phyloP scores from a whole-genome alignment of 2,113 vertebrate species.

The Chrysochloris asiatica region DNA sequence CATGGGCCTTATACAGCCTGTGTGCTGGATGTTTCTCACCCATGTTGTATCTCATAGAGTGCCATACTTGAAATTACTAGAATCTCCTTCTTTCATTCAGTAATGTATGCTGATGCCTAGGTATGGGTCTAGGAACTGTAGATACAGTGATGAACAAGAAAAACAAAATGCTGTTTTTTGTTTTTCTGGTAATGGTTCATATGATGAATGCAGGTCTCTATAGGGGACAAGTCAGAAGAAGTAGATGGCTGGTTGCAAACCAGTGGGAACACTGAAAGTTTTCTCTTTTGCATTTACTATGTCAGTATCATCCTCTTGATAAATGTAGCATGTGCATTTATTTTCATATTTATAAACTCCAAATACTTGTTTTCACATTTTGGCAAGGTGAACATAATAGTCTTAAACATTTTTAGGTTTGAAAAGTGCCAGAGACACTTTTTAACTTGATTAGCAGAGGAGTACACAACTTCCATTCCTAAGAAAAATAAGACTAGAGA shows the following conservation, averaged over 20 bases:
- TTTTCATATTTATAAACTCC: constrained; percentile 29
- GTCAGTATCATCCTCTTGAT: not conserved
- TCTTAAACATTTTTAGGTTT: constrained; percentile 61
- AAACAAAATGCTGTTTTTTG: not conserved
- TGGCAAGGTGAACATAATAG: constrained; percentile 38
- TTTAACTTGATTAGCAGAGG: constrained; percentile 71
- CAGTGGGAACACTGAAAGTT: not conserved
- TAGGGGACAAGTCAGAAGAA: not conserved
- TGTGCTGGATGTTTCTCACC: too few species aligned
- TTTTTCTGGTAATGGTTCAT: not conserved
- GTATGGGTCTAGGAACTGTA: not conserved
- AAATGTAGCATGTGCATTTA: not conserved
- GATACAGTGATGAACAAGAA: not conserved
- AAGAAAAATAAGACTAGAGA: constrained; percentile 75
- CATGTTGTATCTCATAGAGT: too few species aligned
- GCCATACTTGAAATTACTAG: not conserved
- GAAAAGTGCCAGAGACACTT: constrained; percentile 63
- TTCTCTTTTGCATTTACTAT: not conserved
- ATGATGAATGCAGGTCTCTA: not conserved
- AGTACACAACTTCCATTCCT: constrained; percentile 73
- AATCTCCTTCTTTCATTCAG: not conserved
- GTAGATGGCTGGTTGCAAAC: not conserved
- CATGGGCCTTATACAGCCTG: too few species aligned
- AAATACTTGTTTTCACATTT: constrained; percentile 33
- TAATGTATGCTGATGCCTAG: not conserved